Evolutionary conservation across 2,113 vertebrate genomes (phyloP).

Genomic region (Toxostoma redivivum): DNA sequence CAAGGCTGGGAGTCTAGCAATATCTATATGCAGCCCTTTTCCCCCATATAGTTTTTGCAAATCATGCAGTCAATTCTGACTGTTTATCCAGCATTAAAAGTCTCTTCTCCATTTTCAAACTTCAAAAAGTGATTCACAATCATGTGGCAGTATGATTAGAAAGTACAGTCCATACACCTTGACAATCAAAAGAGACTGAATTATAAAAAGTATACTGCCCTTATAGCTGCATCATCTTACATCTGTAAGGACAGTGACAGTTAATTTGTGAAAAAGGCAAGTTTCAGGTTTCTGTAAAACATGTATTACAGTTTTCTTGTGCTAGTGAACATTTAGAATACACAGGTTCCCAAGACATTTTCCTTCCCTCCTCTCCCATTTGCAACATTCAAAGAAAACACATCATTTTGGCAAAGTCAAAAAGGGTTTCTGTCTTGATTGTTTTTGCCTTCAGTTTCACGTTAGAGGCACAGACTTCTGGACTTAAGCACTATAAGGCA

Average conservation of each 20-base stretch:
- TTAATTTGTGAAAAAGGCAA: slow-evolving; percentile 58
- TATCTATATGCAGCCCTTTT: slow-evolving; percentile 72
- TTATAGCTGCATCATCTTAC: slow-evolving; percentile 61
- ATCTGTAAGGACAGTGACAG: slow-evolving; percentile 45
- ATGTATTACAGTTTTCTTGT: slow-evolving; percentile 59
- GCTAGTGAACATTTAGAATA: slow-evolving; percentile 62
- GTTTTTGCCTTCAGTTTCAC: slow-evolving; percentile 67
- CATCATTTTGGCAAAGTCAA: slow-evolving; percentile 64
- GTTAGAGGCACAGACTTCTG: slow-evolving; percentile 75
- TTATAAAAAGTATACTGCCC: slow-evolving; percentile 73
- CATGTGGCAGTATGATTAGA: slow-evolving; percentile 72
- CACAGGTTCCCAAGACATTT: slow-evolving; percentile 57
- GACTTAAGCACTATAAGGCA: slow-evolving; percentile 82
- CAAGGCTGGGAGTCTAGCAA: slow-evolving; percentile 53
- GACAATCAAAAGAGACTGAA: slow-evolving; percentile 72
- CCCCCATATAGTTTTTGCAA: slow-evolving; percentile 69
- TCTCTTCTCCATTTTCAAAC: slow-evolving; percentile 57
- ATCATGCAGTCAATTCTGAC: slow-evolving; percentile 71
- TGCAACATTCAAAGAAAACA: slow-evolving; percentile 66
- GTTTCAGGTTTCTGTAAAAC: slow-evolving; percentile 67
- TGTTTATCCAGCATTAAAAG: slow-evolving; percentile 67
- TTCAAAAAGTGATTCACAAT: slow-evolving; percentile 71
- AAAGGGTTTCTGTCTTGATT: slow-evolving; percentile 32
- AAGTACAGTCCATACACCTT: slow-evolving; percentile 69
- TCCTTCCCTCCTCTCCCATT: slow-evolving; percentile 26